Evolutionary conservation across 1,140 invertebrate genomes (phyloP), one percentile per base, ranked within the genome.

Genomic region (Theocolax elegans): DNA sequence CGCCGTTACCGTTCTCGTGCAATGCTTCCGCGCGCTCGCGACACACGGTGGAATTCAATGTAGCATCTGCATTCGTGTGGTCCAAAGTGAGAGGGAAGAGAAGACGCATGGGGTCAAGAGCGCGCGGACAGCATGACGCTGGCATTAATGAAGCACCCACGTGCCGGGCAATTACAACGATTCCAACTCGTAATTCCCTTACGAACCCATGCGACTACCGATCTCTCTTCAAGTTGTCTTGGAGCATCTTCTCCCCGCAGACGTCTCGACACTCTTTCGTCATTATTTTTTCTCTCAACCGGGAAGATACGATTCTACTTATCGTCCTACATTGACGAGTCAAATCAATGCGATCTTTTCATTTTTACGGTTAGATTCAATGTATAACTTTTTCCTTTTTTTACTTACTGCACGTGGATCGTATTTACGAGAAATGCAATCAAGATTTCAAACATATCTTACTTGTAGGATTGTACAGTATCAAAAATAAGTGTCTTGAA

Each of bases 91-190:
- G 17, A 15, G 9, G 9, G 29, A 38, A 12, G 21, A 15, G 46
- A 42, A 60, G 66, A 51, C 46, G 46, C 54, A 60, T 42, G 56
- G 54, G 54, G 29, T 62, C 67, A 59, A 48, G 48, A 19, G 23
- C 21, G 29, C 38, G 48, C 17, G 48, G 17, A 62, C 67, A 56
- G 35, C 72, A 38, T 9, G 56, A 17, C 0, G 7, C 46, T 56
- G 38, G 38, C 40, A 75, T 76, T 77, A 75, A 78, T 74, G 75
- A 76, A 74, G 65, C 75, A 72, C 76, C 74, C 72, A 75, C 75
- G 77, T 76, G 74, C 67, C 67, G 46, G 58, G 31, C 56, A 68
- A 59, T 60, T 68, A 68, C 66, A 51, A 27, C 25, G 49, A 23
- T 67, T n/a, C 46, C 65, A 8, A 35, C n/a, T 25, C 42, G 54